These are phyloP conservation scores for Pseudochaenichthys georgianus DNA, from an alignment of 2,797 vertebrate genomes.

Conservation along the genomic window DNA sequence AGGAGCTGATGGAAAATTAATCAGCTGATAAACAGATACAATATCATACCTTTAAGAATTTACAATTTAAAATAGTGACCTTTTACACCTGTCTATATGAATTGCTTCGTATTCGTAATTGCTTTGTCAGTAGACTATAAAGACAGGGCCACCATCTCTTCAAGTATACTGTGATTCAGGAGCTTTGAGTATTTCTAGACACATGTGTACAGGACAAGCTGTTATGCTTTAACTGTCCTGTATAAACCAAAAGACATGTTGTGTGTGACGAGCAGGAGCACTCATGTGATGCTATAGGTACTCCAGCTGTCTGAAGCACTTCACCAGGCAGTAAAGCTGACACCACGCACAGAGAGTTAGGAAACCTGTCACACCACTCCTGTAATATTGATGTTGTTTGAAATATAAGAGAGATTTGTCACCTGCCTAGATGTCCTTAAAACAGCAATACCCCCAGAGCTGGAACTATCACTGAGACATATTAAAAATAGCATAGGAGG, in stretches of 20 bases:
- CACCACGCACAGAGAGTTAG: conserved; percentile 12
- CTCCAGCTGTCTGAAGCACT: conserved; percentile 2
- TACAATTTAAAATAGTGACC: conserved; percentile 30
- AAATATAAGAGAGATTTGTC: conserved; percentile 33
- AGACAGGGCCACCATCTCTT: background rate
- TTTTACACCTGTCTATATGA: conserved; percentile 30
- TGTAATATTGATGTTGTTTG: conserved; percentile 15
- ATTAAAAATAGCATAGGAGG: conserved; percentile 11
- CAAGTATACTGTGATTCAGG: background rate
- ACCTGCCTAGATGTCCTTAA: conserved; percentile 21
- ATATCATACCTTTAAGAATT: conserved; percentile 34
- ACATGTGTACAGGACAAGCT: background rate
- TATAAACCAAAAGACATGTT: conserved; percentile 6
- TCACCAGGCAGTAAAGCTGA: conserved; percentile 33
- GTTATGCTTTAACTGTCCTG: background rate
- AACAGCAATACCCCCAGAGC: conserved; percentile 4
- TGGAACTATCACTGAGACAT: conserved; percentile 16
- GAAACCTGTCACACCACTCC: conserved; percentile 22
- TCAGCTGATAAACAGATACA: conserved; percentile 18
- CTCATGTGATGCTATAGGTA: conserved; percentile 12
- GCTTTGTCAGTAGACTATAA: conserved; percentile 7
- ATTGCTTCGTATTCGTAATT: no score
- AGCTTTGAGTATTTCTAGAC: conserved; percentile 5
- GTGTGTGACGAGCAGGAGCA: conserved; percentile 19
- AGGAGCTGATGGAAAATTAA: conserved; percentile 43